These are phyloP conservation scores for Drosophila merina DNA, from an alignment of 2,888 invertebrate species.

Conservation along the genomic window DNA sequence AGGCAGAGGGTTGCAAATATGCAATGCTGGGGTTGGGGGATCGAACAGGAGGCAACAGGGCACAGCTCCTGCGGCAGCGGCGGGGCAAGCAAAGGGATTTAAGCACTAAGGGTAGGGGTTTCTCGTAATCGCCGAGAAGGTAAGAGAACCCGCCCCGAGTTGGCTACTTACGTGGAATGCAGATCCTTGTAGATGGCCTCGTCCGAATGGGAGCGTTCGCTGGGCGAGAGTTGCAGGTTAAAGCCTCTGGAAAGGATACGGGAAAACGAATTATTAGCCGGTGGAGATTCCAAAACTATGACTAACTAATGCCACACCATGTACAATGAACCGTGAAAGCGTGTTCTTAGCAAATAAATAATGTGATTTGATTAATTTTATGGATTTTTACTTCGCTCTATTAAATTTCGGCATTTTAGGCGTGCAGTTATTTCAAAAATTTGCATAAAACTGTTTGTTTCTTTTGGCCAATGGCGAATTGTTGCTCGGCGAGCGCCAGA, in stretches of 20 bases:
- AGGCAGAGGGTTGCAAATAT: constrained; percentile 2
- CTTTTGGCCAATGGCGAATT: neutral
- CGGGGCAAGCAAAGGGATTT: neutral
- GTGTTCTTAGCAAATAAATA: neutral
- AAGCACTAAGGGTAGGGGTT: constrained; percentile 40
- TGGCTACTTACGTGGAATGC: constrained; percentile 89
- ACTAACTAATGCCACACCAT: neutral
- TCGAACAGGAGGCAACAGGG: constrained; percentile 54
- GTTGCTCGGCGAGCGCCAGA: neutral
- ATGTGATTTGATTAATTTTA: neutral
- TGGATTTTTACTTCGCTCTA: neutral
- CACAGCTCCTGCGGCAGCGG: constrained; percentile 6
- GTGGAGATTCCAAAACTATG: neutral
- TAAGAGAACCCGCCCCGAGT: neutral
- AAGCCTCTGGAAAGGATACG: constrained; percentile 87
- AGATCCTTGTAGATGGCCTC: constrained; percentile 94
- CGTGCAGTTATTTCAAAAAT: constrained; percentile 2
- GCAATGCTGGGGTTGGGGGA: neutral
- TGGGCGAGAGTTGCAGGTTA: constrained; percentile 87
- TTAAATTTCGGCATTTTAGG: neutral
- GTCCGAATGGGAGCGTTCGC: constrained; percentile 89
- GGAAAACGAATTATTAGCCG: neutral
- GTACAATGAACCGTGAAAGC: neutral
- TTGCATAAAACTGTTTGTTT: neutral
- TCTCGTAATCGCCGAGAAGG: neutral